These are phyloP conservation scores for Sympetrum striolatum DNA, from an alignment of 2,888 invertebrate species.

Conservation along the genomic window DNA sequence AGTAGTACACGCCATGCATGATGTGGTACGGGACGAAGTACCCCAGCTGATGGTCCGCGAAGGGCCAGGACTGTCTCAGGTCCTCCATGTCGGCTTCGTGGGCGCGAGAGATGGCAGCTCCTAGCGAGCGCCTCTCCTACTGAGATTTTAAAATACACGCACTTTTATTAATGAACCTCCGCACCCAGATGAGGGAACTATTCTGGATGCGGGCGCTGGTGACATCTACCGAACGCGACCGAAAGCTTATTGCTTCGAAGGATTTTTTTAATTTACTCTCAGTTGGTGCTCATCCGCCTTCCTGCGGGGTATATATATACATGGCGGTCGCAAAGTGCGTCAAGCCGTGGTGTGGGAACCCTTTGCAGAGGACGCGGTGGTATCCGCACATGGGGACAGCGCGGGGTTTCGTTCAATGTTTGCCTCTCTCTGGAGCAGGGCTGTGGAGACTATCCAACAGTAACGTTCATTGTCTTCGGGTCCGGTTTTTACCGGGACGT, in stretches of 20 bases:
- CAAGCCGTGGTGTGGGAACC: no score
- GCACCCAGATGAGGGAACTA: neutral
- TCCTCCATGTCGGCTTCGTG: neutral
- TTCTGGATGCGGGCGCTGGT: neutral
- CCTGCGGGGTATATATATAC: no score
- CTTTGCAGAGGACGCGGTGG: no score
- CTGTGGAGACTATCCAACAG: no score
- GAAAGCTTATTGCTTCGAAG: neutral
- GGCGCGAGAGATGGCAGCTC: neutral
- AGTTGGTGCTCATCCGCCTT: no score
- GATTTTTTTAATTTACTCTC: neutral
- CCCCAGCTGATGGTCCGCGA: slow-evolving; percentile 6
- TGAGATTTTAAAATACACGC: slow-evolving; percentile 37
- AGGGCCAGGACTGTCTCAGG: neutral
- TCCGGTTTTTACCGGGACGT: no score
- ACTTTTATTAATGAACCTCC: slow-evolving; percentile 33
- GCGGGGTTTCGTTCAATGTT: no score
- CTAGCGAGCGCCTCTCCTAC: neutral
- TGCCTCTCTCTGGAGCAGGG: no score
- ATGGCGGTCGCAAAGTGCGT: no score
- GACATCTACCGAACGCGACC: neutral
- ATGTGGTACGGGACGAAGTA: slow-evolving; percentile 27
- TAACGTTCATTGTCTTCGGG: no score
- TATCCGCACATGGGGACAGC: no score
- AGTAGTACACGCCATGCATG: slow-evolving; percentile 27